phyloP scores from a whole-genome alignment of 2,797 vertebrate species.

The Tokudaia muenninki region DNA sequence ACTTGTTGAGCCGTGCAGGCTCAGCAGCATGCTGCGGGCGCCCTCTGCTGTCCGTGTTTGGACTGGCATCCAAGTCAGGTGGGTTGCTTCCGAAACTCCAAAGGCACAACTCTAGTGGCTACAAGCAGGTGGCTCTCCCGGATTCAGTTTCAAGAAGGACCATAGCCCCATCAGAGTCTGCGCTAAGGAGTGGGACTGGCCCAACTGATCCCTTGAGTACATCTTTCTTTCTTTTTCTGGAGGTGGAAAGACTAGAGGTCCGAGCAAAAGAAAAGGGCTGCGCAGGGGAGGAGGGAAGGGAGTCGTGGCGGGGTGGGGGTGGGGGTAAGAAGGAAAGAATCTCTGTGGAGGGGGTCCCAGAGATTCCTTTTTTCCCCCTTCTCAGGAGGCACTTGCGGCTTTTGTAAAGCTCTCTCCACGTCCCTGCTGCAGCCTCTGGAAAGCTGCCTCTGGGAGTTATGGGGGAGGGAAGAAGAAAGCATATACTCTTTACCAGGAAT shows the following conservation, averaged over 20 bases:
- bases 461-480: no score
- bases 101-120: rapidly evolving
- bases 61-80: not conserved
- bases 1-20: rapidly evolving
- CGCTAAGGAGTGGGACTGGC: not conserved
- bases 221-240: not conserved
- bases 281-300: no score
- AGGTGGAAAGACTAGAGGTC: not conserved
- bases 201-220: not conserved
- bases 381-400: not conserved
- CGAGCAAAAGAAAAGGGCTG: not conserved
- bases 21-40: constrained; percentile 41
- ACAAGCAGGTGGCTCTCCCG: not conserved
- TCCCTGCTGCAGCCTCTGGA: no score
- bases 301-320: not conserved
- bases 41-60: constrained; percentile 75
- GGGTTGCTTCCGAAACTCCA: not conserved
- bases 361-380: not conserved
- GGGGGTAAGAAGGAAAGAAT: not conserved
- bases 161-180: not conserved
- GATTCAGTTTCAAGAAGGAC: not conserved
- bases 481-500: not conserved
- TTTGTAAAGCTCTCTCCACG: not conserved
- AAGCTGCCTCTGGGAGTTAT: not conserved
- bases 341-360: not conserved